These are phyloP conservation scores for Ctenomys sociabilis DNA, from an alignment of 2,113 vertebrate genomes.

Conservation along the genomic window DNA sequence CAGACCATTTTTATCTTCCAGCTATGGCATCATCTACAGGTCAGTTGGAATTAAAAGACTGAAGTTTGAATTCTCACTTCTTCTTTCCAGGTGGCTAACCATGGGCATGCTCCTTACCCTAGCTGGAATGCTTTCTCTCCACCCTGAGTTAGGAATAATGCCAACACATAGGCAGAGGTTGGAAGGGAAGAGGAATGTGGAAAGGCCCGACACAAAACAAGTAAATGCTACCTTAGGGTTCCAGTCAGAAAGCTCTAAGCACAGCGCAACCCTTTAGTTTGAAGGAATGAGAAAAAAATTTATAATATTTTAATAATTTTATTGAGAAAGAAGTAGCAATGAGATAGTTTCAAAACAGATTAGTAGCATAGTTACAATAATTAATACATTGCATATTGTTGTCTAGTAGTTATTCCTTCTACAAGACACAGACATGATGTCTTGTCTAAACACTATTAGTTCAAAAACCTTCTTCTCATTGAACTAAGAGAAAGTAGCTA, in stretches of 20 bases:
- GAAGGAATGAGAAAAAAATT: not conserved
- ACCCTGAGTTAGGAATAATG: not conserved
- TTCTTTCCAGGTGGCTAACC: not conserved
- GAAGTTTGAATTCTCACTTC: not conserved
- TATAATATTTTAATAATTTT: no score
- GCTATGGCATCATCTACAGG: not conserved
- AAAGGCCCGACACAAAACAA: not conserved
- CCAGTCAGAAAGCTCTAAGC: not conserved
- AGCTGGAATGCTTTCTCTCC: no score
- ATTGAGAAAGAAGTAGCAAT: no score
- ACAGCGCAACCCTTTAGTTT: not conserved
- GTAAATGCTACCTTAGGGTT: not conserved
- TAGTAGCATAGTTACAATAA: no score
- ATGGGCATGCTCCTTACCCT: not conserved
- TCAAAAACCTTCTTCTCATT: no score
- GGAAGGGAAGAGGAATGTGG: not conserved
- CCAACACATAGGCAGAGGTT: not conserved
- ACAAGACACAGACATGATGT: no score
- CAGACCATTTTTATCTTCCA: slow-evolving; percentile 32
- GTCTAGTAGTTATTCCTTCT: no score
- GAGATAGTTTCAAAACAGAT: no score
- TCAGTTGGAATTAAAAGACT: not conserved
- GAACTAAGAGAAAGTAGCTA: no score
- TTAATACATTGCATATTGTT: no score
- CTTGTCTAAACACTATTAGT: no score